Evolutionary conservation across 2,797 vertebrate genomes (phyloP).

Genomic region (Leptodactylus fallax): DNA sequence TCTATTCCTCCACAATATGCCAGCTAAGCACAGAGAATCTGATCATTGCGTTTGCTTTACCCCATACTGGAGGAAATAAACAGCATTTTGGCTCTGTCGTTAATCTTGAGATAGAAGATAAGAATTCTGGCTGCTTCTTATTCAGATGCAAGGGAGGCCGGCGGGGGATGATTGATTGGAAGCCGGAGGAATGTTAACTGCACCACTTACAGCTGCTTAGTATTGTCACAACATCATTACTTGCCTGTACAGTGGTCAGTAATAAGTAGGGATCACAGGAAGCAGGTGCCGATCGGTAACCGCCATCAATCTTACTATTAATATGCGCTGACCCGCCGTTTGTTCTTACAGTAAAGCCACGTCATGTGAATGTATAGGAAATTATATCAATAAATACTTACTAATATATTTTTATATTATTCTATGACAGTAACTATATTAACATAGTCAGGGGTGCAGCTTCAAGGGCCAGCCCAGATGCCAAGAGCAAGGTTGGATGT

Average conservation of each 20-base stretch:
- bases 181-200: conserved; percentile 50
- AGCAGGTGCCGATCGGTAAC: background rate
- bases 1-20: conserved; percentile 29
- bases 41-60: conserved; percentile 37
- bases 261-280: background rate
- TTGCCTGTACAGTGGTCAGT: conserved; percentile 13
- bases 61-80: conserved; percentile 44
- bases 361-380: background rate
- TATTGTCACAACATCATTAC: conserved; percentile 58
- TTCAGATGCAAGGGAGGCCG: conserved; percentile 49
- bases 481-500: too few species aligned
- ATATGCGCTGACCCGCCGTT: background rate
- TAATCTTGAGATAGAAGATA: conserved; percentile 58
- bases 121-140: conserved; percentile 54
- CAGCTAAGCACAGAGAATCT: conserved; percentile 33
- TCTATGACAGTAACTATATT: background rate
- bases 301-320: background rate
- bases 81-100: conserved; percentile 55
- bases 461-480: too few species aligned
- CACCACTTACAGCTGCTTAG: conserved; percentile 57
- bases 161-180: conserved; percentile 47
- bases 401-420: background rate
- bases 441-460: background rate
- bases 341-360: background rate
- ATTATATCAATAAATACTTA: background rate